These are phyloP conservation scores for Symphodus melops DNA, from an alignment of 2,113 vertebrate species.

Conservation along the genomic window DNA sequence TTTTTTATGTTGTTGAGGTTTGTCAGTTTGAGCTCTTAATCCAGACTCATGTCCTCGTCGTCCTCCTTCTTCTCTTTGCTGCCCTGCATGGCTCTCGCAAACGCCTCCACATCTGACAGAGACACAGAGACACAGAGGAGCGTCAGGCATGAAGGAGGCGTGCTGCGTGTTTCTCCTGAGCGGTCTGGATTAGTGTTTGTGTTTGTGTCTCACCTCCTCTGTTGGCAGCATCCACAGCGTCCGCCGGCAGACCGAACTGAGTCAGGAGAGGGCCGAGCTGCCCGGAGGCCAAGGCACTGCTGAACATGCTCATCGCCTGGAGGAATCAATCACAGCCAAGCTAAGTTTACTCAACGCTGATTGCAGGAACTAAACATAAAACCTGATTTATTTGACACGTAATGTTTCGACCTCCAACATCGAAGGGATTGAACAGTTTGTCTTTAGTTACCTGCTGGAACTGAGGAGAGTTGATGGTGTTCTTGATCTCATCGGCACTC, in stretches of 20 bases:
- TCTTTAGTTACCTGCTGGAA: constrained; percentile 91
- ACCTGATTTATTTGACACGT: background rate
- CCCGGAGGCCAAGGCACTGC: constrained; percentile 94
- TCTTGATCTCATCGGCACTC: constrained; percentile 94
- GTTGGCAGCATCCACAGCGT: constrained; percentile 96
- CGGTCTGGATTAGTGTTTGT: no score
- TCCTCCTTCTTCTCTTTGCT: constrained; percentile 93
- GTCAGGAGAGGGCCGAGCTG: constrained; percentile 97
- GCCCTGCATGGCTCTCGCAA: constrained; percentile 96
- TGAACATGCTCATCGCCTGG: constrained; percentile 98
- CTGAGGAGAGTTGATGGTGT: constrained; percentile 95
- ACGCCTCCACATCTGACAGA: constrained; percentile 91
- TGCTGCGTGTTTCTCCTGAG: no score
- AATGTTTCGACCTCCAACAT: no score
- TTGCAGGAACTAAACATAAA: background rate
- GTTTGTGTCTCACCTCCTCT: constrained; percentile 87
- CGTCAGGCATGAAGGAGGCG: no score
- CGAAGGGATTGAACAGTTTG: no score
- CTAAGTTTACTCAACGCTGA: background rate
- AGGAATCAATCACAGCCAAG: background rate
- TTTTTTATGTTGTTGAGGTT: background rate
- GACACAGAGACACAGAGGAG: background rate
- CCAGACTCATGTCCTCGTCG: constrained; percentile 98
- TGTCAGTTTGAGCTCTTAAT: constrained; percentile 74
- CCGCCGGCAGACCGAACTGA: constrained; percentile 94